These are phyloP conservation scores for Melieria picta DNA, from an alignment of 2,888 invertebrate genomes.

Conservation along the genomic window DNA sequence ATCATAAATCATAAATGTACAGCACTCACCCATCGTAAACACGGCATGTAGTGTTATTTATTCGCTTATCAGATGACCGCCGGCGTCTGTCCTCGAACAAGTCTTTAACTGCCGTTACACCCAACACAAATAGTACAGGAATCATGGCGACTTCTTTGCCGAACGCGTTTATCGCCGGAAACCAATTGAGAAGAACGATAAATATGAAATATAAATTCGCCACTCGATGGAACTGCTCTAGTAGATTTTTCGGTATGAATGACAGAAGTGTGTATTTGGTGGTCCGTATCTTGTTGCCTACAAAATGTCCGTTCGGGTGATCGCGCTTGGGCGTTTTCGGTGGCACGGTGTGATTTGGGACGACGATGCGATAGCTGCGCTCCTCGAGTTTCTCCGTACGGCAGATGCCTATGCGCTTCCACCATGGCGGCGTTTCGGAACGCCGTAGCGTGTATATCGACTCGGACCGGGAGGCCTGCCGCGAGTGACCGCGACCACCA, in stretches of 20 bases:
- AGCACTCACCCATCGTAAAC: constrained; percentile 86
- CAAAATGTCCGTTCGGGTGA: constrained; percentile 84
- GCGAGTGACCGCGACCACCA: constrained; percentile 74
- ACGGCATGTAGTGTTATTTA: constrained; percentile 92
- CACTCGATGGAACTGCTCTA: constrained; percentile 97
- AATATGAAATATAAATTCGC: constrained; percentile 98
- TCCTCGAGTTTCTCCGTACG: constrained; percentile 74
- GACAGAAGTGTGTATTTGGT: constrained; percentile 94
- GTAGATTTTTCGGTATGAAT: constrained; percentile 93
- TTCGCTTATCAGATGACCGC: constrained; percentile 89
- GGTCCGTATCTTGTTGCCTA: constrained; percentile 88
- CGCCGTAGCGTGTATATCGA: constrained; percentile 88
- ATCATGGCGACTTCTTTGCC: constrained; percentile 96
- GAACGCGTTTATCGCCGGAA: constrained; percentile 93
- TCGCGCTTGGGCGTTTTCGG: constrained; percentile 81
- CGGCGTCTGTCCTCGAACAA: constrained; percentile 92
- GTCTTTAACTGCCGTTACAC: constrained; percentile 94
- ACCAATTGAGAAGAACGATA: constrained; percentile 95
- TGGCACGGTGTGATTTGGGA: constrained; percentile 87
- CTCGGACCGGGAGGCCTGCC: constrained; percentile 90
- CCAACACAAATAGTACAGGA: constrained; percentile 92
- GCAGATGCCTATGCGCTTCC: constrained; percentile 75
- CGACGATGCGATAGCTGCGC: constrained; percentile 76
- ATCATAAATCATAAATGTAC: too few species aligned
- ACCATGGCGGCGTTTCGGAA: constrained; percentile 76